Conservation (phyloP, 2,888 invertebrate genomes). For the Drosophila kambysellisi region DNA sequence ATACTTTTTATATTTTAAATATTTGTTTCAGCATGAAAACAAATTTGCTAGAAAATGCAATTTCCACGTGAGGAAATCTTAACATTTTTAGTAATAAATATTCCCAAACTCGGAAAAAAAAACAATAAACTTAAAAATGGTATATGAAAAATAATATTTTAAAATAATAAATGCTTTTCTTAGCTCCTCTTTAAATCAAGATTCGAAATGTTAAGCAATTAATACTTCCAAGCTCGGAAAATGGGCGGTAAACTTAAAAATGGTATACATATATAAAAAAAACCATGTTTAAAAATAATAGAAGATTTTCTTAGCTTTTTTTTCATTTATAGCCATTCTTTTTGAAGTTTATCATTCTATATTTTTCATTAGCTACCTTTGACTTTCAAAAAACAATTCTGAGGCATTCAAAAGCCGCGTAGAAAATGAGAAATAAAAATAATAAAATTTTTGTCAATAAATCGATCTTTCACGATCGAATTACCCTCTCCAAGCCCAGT, state of each 20-base stretch:
- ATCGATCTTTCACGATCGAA: slow-evolving; percentile 25
- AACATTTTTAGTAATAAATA: no score
- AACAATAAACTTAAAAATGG: neutral
- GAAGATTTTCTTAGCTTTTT: no score
- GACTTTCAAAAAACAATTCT: neutral
- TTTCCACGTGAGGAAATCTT: no score
- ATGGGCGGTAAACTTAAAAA: no score
- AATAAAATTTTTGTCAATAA: slow-evolving; percentile 6
- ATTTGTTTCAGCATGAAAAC: no score
- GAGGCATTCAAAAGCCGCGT: neutral
- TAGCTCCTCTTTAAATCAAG: neutral
- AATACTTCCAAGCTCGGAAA: no score
- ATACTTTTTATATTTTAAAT: no score
- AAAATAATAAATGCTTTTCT: neutral
- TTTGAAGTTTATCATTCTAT: neutral
- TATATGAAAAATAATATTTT: neutral
- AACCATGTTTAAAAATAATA: no score
- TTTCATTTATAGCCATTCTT: no score
- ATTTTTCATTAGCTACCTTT: neutral
- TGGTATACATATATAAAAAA: no score
- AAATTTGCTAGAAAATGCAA: no score
- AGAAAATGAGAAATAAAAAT: neutral
- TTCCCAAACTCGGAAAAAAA: neutral
- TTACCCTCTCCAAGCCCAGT: slow-evolving; percentile 17
- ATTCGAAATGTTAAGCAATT: no score